Evolutionary conservation across 2,113 vertebrate species (phyloP), one percentile per base, ranked within the genome.

Genomic region (Petaurus breviceps): DNA sequence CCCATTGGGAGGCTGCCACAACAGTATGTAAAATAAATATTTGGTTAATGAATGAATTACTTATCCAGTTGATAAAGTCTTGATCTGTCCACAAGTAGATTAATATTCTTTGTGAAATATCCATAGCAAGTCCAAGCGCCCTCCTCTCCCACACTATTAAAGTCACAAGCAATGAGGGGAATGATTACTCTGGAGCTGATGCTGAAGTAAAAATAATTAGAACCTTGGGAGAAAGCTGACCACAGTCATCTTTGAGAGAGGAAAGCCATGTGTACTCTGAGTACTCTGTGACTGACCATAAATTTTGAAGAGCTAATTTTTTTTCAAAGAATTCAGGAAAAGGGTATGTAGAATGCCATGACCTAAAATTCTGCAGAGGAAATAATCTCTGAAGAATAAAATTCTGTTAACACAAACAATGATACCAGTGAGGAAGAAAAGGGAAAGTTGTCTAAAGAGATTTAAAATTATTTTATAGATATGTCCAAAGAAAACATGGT

Each of bases 21-120:
- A 8, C 16, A 84, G 6, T 84, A 43, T 84, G 9, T 23, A 84
- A 84, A 84, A 84, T 84, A 84, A 43, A 84, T n/a, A 84, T 96
- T 95, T 97, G n/a, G 55, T 43, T 51, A 96, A 94, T 90, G 92
- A 94, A 94, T 94, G 47, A 94, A 92, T 43, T 90, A 47, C 23
- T 31, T 23, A 3, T 94, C 11, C 96, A 68, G 25, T 89, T 93
- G 91, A 46, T 23, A 84, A 47, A 2, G 54, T 54, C 51, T 84
- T 52, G 89, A 84, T 77, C 90, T 97, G 93, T 93, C 89, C 49
- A 47, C 90, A 26, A 53, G 55, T 94, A 52, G 49, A 89, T 90
- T 97, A 57, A 90, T 92, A 61, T 47, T 54, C 24, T 26, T 93
- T 95, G 14, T 95, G 53, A 46, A 61, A 77, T 92, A 47, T 28